Conservation (phyloP, 1,140 invertebrate genomes). For the Aricia agestis region DNA sequence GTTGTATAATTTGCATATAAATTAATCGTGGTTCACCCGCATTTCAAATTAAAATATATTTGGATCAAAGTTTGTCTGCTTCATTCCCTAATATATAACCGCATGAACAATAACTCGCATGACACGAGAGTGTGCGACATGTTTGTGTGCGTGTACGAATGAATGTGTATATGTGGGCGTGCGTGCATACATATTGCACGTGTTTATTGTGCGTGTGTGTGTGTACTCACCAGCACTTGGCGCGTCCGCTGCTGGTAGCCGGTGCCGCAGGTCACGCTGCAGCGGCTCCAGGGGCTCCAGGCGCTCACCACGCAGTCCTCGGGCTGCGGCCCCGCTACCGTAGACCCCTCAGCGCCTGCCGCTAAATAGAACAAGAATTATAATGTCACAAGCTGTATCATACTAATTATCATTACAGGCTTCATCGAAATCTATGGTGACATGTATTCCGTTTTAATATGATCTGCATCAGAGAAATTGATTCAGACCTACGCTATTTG, state of each 20-base stretch:
- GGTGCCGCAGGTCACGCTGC: slow-evolving; percentile 80
- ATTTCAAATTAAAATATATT: too few species aligned
- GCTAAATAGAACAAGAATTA: too few species aligned
- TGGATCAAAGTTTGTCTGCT: too few species aligned
- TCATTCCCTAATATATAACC: too few species aligned
- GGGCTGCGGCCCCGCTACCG: not conserved
- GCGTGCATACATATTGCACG: not conserved
- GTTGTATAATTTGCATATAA: too few species aligned
- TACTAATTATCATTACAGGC: too few species aligned
- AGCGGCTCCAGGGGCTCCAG: slow-evolving; percentile 83
- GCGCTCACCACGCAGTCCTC: slow-evolving; percentile 74
- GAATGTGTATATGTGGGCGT: not conserved
- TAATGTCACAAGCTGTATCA: too few species aligned
- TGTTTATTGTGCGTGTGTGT: not conserved
- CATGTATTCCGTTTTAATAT: not conserved
- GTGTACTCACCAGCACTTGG: slow-evolving; percentile 51
- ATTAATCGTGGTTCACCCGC: too few species aligned
- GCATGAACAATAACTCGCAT: not conserved
- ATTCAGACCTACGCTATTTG: too few species aligned
- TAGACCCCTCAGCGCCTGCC: slow-evolving; percentile 5
- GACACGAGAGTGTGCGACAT: not conserved
- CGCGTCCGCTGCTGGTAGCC: slow-evolving; percentile 76
- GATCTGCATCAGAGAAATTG: too few species aligned
- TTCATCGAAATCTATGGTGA: not conserved
- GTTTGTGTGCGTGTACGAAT: too few species aligned